Conservation (phyloP, 2,888 invertebrate species). For the Callyntrura guangdongensis region DNA sequence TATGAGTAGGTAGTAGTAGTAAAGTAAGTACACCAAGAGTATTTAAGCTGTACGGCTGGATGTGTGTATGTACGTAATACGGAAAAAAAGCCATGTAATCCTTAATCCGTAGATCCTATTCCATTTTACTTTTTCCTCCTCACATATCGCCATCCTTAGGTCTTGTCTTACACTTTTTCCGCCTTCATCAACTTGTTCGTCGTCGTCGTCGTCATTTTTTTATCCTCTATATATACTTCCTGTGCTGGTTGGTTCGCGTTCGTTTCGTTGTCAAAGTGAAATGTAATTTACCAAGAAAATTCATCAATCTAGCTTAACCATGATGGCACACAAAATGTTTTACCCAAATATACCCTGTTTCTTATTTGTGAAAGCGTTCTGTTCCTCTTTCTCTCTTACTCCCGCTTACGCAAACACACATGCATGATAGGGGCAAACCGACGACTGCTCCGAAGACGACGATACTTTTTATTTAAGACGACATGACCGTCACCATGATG, state of each 20-base stretch:
- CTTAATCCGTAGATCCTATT: slow-evolving; percentile 79
- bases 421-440: not conserved
- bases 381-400: not conserved
- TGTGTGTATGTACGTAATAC: slow-evolving; percentile 62
- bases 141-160: slow-evolving; percentile 18
- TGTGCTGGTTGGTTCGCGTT: slow-evolving; percentile 33
- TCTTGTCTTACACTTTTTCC: not conserved
- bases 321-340: slow-evolving; percentile 77
- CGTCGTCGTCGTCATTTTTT: too few species aligned
- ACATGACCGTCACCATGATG: not conserved
- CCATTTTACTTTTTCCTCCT: slow-evolving; percentile 73
- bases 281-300: slow-evolving; percentile 81
- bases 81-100: slow-evolving; percentile 80
- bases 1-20: not conserved
- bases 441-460: not conserved
- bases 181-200: not conserved
- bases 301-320: slow-evolving; percentile 83
- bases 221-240: not conserved
- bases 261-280: slow-evolving; percentile 77
- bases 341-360: slow-evolving; percentile 63
- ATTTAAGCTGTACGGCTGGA: not conserved
- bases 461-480: slow-evolving; percentile 16
- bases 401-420: not conserved
- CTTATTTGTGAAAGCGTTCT: slow-evolving; percentile 42
- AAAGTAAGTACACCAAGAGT: not conserved